Conservation (phyloP, 1,140 invertebrate species). For the Ceratitis capitata region DNA sequence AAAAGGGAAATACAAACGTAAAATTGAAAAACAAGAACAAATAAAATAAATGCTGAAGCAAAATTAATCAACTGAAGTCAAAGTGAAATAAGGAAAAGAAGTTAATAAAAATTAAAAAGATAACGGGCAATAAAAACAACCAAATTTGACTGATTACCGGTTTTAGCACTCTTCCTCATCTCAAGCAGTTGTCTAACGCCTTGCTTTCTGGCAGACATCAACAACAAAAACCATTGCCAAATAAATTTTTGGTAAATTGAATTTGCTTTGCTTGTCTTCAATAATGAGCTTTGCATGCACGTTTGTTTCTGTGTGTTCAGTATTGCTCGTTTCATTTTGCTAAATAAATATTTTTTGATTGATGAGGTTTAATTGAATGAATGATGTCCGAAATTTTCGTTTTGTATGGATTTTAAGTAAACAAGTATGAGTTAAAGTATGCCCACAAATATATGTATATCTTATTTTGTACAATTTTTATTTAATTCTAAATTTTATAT, state of each 20-base stretch:
- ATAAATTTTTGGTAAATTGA: background rate
- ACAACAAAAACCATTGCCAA: background rate
- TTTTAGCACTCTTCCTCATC: background rate
- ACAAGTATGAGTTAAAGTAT: background rate
- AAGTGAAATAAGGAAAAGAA: too few species aligned
- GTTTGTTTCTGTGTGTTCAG: background rate
- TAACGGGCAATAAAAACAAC: background rate
- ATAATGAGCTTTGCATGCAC: background rate
- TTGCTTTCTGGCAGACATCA: background rate
- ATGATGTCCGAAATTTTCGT: background rate
- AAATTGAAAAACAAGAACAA: background rate
- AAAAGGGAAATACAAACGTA: background rate
- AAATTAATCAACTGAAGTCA: background rate
- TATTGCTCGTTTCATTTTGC: background rate
- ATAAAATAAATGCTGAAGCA: background rate
- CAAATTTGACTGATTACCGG: background rate
- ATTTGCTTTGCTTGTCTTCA: background rate
- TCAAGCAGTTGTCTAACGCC: background rate
- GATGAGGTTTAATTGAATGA: constrained; percentile 4
- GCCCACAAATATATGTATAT: too few species aligned
- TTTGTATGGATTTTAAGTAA: background rate
- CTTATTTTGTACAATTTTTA: too few species aligned
- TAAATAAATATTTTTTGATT: background rate
- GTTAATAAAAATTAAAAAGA: background rate
- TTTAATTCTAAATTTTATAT: too few species aligned